These are phyloP conservation scores for Sebastes diploproa DNA, from an alignment of 2,797 vertebrate genomes.

Conservation along the genomic window DNA sequence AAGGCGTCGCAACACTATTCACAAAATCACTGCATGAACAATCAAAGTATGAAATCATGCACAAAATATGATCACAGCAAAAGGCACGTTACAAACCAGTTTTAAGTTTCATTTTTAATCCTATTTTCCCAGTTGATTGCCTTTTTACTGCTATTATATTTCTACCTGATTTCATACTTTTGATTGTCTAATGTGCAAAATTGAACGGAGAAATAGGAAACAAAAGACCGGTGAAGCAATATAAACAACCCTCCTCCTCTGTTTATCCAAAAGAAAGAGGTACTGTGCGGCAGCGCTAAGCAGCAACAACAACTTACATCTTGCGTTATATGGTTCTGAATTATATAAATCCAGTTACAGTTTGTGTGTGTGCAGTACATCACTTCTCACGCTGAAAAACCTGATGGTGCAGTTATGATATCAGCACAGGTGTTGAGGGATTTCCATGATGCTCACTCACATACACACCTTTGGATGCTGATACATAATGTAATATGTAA, in stretches of 20 bases:
- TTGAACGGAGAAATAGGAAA: not conserved
- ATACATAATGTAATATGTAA: constrained; percentile 40
- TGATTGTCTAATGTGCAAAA: not conserved
- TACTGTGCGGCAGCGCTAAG: not conserved
- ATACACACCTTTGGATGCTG: not conserved
- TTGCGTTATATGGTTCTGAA: not conserved
- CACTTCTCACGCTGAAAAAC: not conserved
- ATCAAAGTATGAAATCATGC: not conserved
- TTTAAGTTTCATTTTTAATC: not conserved
- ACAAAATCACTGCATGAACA: not conserved
- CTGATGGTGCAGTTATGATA: not conserved
- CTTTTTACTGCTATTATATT: not conserved
- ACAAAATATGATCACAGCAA: not conserved
- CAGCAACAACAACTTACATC: not conserved
- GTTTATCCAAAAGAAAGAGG: not conserved
- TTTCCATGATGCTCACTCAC: not conserved
- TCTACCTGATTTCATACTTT: not conserved
- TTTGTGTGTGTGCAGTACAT: not conserved
- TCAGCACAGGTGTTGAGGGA: not conserved
- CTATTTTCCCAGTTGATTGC: not conserved
- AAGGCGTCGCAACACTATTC: not conserved
- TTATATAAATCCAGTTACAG: not conserved
- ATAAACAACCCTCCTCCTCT: not conserved
- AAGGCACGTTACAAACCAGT: not conserved
- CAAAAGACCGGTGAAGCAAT: not conserved